Conservation (phyloP, 1,140 invertebrate species). For the Drosophila lacertosa region DNA sequence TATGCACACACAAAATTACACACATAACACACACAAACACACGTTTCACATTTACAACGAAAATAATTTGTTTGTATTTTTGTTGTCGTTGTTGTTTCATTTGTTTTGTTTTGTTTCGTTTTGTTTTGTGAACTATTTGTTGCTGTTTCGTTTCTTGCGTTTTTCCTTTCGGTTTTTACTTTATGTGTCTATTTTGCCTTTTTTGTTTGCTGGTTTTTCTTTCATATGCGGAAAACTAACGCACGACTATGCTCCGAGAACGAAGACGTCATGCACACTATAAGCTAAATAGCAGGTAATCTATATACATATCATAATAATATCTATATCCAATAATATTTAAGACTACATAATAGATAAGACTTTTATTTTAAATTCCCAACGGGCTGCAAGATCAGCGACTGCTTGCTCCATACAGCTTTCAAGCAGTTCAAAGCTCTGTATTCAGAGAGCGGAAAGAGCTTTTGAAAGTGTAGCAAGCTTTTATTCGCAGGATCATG, state of each 20-base stretch:
- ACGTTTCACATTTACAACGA: constrained; percentile 51
- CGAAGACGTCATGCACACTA: constrained; percentile 84
- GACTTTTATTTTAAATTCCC: neutral
- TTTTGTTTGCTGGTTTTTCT: constrained; percentile 81
- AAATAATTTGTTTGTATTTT: constrained; percentile 68
- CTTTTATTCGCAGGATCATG: constrained; percentile 17
- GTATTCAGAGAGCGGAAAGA: constrained; percentile 2
- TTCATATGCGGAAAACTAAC: constrained; percentile 82
- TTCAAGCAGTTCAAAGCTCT: constrained; percentile 40
- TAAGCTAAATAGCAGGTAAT: constrained; percentile 84
- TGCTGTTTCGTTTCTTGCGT: constrained; percentile 27
- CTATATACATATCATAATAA: constrained; percentile 27
- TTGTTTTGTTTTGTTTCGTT: constrained; percentile 42
- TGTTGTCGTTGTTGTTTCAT: constrained; percentile 38
- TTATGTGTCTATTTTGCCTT: constrained; percentile 71
- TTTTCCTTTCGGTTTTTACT: constrained; percentile 61
- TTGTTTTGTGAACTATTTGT: constrained; percentile 47
- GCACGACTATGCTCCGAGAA: constrained; percentile 84
- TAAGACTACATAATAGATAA: constrained; percentile 37
- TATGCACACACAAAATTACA: constrained; percentile 6
- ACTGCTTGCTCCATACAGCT: constrained; percentile 11
- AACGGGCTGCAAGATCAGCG: constrained; percentile 4
- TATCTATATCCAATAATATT: too few relatives aligned
- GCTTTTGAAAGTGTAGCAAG: neutral
- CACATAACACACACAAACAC: constrained; percentile 23